These are phyloP conservation scores for Megaleporinus macrocephalus DNA, from an alignment of 2,113 vertebrate genomes.

Conservation along the genomic window DNA sequence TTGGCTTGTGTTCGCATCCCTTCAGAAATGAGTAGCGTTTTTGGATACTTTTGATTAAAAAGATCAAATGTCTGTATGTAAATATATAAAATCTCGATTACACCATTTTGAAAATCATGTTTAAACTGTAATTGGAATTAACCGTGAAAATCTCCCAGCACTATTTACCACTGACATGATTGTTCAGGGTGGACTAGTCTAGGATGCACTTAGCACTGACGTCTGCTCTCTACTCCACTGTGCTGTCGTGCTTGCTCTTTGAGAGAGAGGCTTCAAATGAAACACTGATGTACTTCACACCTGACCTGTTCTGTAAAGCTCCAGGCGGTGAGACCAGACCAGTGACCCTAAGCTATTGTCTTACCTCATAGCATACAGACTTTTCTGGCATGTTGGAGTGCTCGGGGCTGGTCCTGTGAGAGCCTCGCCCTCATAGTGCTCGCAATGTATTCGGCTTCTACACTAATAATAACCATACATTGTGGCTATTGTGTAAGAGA, in stretches of 20 bases:
- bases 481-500: background rate
- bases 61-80: no score
- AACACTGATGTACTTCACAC: background rate
- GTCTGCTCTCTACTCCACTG: no score
- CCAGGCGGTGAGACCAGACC: background rate
- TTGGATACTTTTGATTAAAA: no score
- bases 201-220: no score
- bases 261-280: background rate
- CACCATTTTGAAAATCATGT: no score
- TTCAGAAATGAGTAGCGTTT: no score
- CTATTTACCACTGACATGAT: no score
- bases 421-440: background rate
- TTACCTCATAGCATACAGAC: background rate
- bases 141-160: no score
- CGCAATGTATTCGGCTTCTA: background rate
- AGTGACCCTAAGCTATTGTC: background rate
- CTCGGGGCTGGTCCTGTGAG: background rate
- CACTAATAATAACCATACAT: background rate
- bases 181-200: no score
- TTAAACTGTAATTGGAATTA: no score
- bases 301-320: background rate
- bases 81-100: no score
- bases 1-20: no score
- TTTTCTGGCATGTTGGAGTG: background rate
- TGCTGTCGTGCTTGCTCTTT: background rate